Percentiles rank a stretch among this genome's conserved stretches.
Conservation (phyloP, 2,797 vertebrate species). For the Carcharodon carcharias region DNA sequence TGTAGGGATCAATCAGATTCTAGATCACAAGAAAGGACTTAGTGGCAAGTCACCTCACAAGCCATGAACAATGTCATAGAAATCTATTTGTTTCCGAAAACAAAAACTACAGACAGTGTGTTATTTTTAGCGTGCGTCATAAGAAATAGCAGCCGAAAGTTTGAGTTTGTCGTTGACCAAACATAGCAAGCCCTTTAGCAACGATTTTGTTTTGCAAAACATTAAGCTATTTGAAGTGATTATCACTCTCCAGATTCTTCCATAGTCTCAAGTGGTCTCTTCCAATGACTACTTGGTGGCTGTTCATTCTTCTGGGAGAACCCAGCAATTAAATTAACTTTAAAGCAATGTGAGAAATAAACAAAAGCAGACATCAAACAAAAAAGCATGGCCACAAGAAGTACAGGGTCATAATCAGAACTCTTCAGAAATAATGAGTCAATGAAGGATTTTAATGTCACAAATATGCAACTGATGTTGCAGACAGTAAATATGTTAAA, state of each 20-base stretch:
- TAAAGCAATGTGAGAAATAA: neutral
- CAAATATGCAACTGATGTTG: slow-evolving; percentile 15
- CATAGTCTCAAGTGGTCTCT: neutral
- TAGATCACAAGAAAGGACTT: neutral
- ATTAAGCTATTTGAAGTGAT: neutral
- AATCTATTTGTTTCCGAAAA: neutral
- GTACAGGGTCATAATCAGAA: neutral
- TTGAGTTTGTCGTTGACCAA: neutral
- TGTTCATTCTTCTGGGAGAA: neutral
- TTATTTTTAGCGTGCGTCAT: neutral
- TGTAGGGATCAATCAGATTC: neutral
- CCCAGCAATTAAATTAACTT: slow-evolving; percentile 8
- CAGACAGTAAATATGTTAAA: neutral
- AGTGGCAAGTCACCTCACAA: neutral
- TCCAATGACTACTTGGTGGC: neutral
- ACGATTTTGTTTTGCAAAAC: neutral
- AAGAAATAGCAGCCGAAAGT: neutral
- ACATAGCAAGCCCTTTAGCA: neutral
- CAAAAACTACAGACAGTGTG: neutral
- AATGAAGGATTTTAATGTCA: slow-evolving; percentile 5
- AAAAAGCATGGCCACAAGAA: slow-evolving; percentile 7
- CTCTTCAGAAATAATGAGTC: slow-evolving; percentile 28
- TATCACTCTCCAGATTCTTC: neutral
- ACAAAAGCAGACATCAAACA: slow-evolving; percentile 5
- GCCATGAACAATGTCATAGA: neutral